Evolutionary conservation across 2,888 invertebrate species (phyloP).

Genomic region (Rotaria magnacalcarata): DNA sequence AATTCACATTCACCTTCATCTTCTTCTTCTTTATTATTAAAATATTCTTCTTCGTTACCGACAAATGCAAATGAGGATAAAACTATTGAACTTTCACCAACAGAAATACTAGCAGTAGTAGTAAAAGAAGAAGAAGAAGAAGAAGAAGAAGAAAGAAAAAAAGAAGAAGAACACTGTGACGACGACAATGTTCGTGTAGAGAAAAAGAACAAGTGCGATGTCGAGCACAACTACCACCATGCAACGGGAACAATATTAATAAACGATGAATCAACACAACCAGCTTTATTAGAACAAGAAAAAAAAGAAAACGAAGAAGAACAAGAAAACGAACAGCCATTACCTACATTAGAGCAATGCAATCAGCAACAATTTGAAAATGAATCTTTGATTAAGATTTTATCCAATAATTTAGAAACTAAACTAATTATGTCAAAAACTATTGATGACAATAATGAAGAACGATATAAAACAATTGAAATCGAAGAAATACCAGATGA

Average conservation of each 20-base stretch:
- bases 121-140: background rate
- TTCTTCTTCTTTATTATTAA: background rate
- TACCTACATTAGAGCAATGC: background rate
- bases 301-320: background rate
- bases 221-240: background rate
- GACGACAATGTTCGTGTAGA: background rate
- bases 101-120: background rate
- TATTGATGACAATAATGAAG: background rate
- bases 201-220: background rate
- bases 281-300: background rate
- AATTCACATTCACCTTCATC: background rate
- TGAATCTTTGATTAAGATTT: background rate
- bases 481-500: constrained; percentile 13
- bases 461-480: background rate
- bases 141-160: background rate
- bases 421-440: background rate
- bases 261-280: background rate
- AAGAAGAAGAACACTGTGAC: background rate
- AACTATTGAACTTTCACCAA: background rate
- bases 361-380: background rate
- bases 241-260: background rate
- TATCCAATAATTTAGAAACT: background rate
- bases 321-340: background rate
- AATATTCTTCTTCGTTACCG: background rate
- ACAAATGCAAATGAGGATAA: background rate